Evolutionary conservation across 2,797 vertebrate genomes (phyloP).

Genomic region (Antrozous pallidus): DNA sequence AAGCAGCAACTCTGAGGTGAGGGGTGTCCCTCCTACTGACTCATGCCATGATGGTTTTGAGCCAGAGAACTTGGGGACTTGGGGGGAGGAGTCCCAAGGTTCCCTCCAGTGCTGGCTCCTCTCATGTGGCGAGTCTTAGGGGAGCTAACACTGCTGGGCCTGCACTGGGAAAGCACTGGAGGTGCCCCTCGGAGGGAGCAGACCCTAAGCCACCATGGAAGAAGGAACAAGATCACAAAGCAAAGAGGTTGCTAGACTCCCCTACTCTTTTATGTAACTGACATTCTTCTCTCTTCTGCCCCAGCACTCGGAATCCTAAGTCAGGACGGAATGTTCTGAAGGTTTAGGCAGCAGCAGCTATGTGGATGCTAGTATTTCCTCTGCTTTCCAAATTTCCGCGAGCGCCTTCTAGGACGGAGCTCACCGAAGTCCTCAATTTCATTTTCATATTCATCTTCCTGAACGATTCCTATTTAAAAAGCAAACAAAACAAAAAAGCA

Average conservation of each 20-base stretch:
- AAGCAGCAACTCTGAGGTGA: not conserved
- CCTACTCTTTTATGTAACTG: not conserved
- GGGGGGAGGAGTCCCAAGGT: not conserved
- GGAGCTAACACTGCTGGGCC: not conserved
- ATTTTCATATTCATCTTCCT: slow-evolving; percentile 82
- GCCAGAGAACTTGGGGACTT: not conserved
- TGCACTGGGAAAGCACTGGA: not conserved
- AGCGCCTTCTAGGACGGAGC: slow-evolving; percentile 73
- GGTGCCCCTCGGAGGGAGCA: not conserved
- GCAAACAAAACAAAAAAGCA: not conserved
- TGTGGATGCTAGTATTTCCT: slow-evolving; percentile 48
- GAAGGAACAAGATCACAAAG: not conserved
- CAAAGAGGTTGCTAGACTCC: not conserved
- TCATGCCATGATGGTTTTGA: not conserved
- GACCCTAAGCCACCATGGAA: not conserved
- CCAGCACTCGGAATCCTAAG: slow-evolving; percentile 2
- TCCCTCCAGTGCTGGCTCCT: not conserved
- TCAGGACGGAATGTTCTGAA: slow-evolving; percentile 26
- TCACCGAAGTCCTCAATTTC: slow-evolving; percentile 82
- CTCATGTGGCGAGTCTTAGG: not conserved
- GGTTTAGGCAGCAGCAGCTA: not conserved
- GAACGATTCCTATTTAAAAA: slow-evolving; percentile 67
- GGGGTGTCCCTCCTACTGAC: not conserved
- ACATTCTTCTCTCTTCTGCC: not conserved
- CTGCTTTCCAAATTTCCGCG: slow-evolving; percentile 72